A percentile compares a stretch with the other conserved stretches of the same genome.
Evolutionary conservation across 2,797 vertebrate genomes (phyloP).

Genomic region (Ctenopoma multispine): DNA sequence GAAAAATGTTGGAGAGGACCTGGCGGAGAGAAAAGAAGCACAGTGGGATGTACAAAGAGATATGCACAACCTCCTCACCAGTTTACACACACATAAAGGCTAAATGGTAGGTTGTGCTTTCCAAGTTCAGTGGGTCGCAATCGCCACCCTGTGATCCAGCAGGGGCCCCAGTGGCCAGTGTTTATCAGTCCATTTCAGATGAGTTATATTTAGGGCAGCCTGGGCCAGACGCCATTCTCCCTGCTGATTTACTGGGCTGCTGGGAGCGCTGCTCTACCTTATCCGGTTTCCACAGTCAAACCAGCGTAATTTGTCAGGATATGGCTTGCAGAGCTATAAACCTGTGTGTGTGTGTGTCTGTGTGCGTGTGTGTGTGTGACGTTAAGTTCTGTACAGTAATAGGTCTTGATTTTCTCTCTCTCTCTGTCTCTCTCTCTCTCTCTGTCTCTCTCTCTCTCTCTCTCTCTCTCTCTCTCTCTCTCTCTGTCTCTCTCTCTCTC

Average conservation of each 20-base stretch:
- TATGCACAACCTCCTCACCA: conserved; percentile 17
- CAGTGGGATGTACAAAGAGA: conserved; percentile 34
- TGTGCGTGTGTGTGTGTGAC: conserved; percentile 57
- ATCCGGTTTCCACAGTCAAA: conserved; percentile 84
- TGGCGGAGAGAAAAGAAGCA: conserved; percentile 31
- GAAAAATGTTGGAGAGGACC: conserved; percentile 25
- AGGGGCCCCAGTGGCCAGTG: conserved; percentile 75
- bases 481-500: conserved; percentile 39
- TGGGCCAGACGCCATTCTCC: conserved; percentile 82
- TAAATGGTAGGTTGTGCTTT: conserved; percentile 76
- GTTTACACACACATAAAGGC: conserved; percentile 39
- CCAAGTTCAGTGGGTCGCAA: conserved; percentile 82
- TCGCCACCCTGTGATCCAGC: conserved; percentile 72
- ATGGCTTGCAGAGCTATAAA: conserved; percentile 81
- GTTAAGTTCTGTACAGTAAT: conserved; percentile 81
- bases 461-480: conserved; percentile 64
- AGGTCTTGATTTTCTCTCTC: conserved; percentile 77
- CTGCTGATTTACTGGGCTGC: conserved; percentile 84
- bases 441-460: too few species aligned
- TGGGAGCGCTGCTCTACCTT: conserved; percentile 80
- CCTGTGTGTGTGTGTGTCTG: conserved; percentile 44
- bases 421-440: conserved; percentile 39
- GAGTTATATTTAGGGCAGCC: conserved; percentile 84
- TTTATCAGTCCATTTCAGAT: conserved; percentile 85
- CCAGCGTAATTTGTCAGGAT: conserved; percentile 84